Evolutionary conservation across 1,140 invertebrate genomes (phyloP).

Genomic region (Drosophila rufa): DNA sequence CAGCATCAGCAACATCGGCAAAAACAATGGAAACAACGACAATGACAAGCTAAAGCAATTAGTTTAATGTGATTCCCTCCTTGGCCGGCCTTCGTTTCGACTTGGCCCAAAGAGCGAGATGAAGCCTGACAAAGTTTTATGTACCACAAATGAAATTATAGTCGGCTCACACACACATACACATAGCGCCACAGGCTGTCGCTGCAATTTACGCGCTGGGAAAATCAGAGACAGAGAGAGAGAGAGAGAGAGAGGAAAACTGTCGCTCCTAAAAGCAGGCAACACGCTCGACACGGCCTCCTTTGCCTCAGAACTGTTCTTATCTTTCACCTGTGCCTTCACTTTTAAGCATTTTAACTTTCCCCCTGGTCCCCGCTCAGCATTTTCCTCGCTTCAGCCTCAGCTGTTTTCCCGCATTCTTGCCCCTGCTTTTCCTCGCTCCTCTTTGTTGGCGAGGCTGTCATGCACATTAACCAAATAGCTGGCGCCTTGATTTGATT

Average conservation of each 20-base stretch:
- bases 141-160: slow-evolving; percentile 83
- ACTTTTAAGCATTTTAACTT: slow-evolving; percentile 72
- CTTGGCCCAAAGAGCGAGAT: slow-evolving; percentile 54
- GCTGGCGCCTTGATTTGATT: slow-evolving; percentile 83
- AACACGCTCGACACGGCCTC: slow-evolving; percentile 19
- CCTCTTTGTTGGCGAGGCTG: slow-evolving; percentile 50
- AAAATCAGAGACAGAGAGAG: slow-evolving; percentile 23
- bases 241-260: slow-evolving; percentile 16
- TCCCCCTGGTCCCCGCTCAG: neutral
- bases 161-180: slow-evolving; percentile 44
- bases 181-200: slow-evolving; percentile 62
- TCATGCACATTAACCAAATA: slow-evolving; percentile 83
- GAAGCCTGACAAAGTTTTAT: slow-evolving; percentile 78
- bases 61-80: slow-evolving; percentile 78
- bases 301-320: slow-evolving; percentile 41
- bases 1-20: slow-evolving; percentile 20
- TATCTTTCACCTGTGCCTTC: slow-evolving; percentile 72
- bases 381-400: neutral
- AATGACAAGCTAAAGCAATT: slow-evolving; percentile 84
- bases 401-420: slow-evolving; percentile 8
- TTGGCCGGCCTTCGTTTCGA: slow-evolving; percentile 24
- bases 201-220: slow-evolving; percentile 73
- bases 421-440: neutral
- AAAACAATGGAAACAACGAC: slow-evolving; percentile 51
- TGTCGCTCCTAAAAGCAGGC: slow-evolving; percentile 76